Base-by-base conservation (phyloP, 2,797 vertebrate species). In the Chromobotia macracanthus region DNA sequence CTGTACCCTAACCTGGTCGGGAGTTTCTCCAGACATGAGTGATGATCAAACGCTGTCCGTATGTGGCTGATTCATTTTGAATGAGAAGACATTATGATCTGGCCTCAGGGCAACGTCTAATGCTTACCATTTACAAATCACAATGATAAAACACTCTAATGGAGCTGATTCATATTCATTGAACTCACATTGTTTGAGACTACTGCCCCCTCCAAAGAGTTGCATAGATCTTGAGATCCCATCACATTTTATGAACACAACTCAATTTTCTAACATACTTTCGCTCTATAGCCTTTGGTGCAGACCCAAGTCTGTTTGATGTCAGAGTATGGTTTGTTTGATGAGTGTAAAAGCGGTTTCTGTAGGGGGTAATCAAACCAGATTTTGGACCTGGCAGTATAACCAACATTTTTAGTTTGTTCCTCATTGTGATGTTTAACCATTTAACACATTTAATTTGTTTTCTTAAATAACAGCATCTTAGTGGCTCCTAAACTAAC, bases 71-170 rank as follows among this genome's bases (percentile, higher is more conserved):
- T 77, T 74, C 66, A 82, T 82, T 71, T 66, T 74, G 72, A 81
- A 74, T 58, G 75, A 63, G 60, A 84, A 77, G 91, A 84, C 86
- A 80, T 76, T 81, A 82, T 84, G 89, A 83, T 91, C 69, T 88
- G 86, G 85, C 91, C 87, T 84, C 77, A 83, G 83, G 91, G 90
- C 82, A 89, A 86, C 86, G 79, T 85, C 83, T 89, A 80, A 86
- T 85, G 83, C 78, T 71, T 51, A 79, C 88, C 83, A 88, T 91
- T 92, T 90, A 87, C 91, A 79, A 83, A 82, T 87, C 86, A 28
- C 82, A 66, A 80, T 91, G 93, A 90, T 89, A 88, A 80, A 87
- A 90, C 89, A 83, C 87, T 82, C 87, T 87, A 89, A 90, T 84
- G 81, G 81, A 18, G 0, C 35, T 8, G 19, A 75, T 74, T 85